Percentiles rank a stretch among this genome's conserved stretches.
Evolutionary conservation across 2,888 invertebrate species (phyloP).

Genomic region (Drosophila borborema): DNA sequence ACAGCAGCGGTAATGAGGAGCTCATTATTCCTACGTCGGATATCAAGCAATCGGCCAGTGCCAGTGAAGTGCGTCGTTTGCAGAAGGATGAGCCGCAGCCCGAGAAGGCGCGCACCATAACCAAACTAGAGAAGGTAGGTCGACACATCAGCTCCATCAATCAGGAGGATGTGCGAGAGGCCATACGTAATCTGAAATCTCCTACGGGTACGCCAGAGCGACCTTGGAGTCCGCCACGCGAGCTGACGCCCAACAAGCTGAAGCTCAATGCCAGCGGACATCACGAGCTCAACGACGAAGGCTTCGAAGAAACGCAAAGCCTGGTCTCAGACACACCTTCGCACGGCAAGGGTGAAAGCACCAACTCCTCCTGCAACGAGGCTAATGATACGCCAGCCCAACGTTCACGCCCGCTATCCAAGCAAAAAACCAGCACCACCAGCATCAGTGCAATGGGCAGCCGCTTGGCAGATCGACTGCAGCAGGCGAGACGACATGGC

Average conservation of each 20-base stretch:
- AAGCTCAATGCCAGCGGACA: constrained; percentile 74
- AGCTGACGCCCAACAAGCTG: constrained; percentile 72
- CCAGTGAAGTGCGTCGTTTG: constrained; percentile 56
- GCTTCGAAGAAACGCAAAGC: constrained; percentile 95
- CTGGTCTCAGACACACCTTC: constrained; percentile 94
- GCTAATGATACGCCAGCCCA: constrained; percentile 86
- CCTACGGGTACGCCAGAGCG: constrained; percentile 88
- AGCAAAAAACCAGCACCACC: constrained; percentile 63
- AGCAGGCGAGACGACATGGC: constrained; percentile 62
- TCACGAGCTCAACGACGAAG: constrained; percentile 92
- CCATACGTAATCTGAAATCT: constrained; percentile 88
- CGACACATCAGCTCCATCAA: constrained; percentile 90
- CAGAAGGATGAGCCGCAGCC: constrained; percentile 71
- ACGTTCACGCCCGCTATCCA: constrained; percentile 58
- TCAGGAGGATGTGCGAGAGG: constrained; percentile 89
- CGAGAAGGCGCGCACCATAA: constrained; percentile 83
- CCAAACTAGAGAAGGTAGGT: constrained; percentile 85
- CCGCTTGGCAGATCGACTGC: constrained; percentile 71
- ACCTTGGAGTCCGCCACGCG: constrained; percentile 87
- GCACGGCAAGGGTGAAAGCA: constrained; percentile 88
- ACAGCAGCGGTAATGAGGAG: constrained; percentile 87
- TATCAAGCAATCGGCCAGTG: constrained; percentile 66
- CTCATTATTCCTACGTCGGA: constrained; percentile 84
- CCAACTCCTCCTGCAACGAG: constrained; percentile 90
- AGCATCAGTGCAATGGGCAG: constrained; percentile 62